Base-by-base conservation (phyloP, 1,140 invertebrate genomes). In the Condylostylus longicornis region DNA sequence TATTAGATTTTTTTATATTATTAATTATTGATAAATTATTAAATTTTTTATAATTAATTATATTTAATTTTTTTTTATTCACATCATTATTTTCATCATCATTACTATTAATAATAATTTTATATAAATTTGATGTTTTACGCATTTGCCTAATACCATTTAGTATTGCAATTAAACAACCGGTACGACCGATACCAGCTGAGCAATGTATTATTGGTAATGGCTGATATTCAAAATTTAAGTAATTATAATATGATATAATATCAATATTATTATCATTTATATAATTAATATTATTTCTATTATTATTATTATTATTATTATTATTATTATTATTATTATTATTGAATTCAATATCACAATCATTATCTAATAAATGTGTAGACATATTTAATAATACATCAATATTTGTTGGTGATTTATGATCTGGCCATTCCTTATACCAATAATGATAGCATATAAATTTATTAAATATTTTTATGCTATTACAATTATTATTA, bases 181-280 rank as follows among this genome's bases (percentile, higher is more conserved):
- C 93, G 0, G 91, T 96, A 23, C 91, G 69, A 8, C 91, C 89
- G 30, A 89, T 84, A 8, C 85, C 85, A 14, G 85, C 84, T 29
- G 82, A 87, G 61, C 93, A 96, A 53, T 97, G 93, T 2, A 96
- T 87, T 19, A 91, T 71, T 3, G 93, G 77, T 5, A 91, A 79
- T 2, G 69, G 67, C 13, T 58, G 50, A 17, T 46, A 28, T 19
- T 29, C 7, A 14, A 12, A 17, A 40, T 21, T 35, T 4, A 12
- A 7, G 22, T 12, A 23, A 7, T 12, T 23, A 12, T 23, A 23
- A 23, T 23, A 23, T 23, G 6, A 23, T 23, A 7, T 23, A 7
- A 6, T 23, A 23, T 7, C 22, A 12, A 7, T 7, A 12, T 12
- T 18, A 23, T 38, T 31, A 4, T 33, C 6, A 23, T 12, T 12